Base-by-base conservation (phyloP, 2,888 invertebrate genomes). In the Geotrupes spiniger region DNA sequence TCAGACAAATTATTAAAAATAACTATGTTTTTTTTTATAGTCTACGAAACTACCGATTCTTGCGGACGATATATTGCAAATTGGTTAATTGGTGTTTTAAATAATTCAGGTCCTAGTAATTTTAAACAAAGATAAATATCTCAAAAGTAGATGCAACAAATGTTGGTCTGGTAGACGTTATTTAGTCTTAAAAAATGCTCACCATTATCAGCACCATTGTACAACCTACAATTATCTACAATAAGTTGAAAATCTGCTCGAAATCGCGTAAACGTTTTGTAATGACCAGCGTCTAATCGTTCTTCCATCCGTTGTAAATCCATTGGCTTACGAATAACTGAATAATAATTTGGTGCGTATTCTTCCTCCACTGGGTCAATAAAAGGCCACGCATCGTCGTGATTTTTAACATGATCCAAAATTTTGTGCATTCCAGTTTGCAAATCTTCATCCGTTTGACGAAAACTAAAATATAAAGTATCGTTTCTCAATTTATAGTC, bases 121-220 rank as follows among this genome's bases (percentile, higher is more conserved):
- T n/a, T n/a, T n/a, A n/a, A n/a, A n/a, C n/a, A n/a, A n/a, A n/a
- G n/a, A n/a, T n/a, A n/a, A n/a, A n/a, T n/a, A n/a, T n/a, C n/a
- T n/a, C n/a, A n/a, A n/a, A n/a, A n/a, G n/a, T n/a, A n/a, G n/a
- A n/a, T n/a, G n/a, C n/a, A n/a, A n/a, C n/a, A n/a, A n/a, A n/a
- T n/a, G n/a, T n/a, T n/a, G n/a, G n/a, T n/a, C n/a, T n/a, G n/a
- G n/a, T n/a, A n/a, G n/a, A n/a, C n/a, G n/a, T n/a, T 21, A 21
- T 21, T 21, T 21, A 21, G 6, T 21, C n/a, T 21, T 21, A 40
- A 16, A 8, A 52, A 42, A 29, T 52, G 60, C 74, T 75, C 71
- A 93, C 94, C 94, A 77, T 92, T 94, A 64, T 92, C 88, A 60
- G 88, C 87, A 44, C 95, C 95, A 76, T 95, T 95, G 70, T 94